Conservation (phyloP, 2,888 invertebrate species). For the Oligia latruncula region DNA sequence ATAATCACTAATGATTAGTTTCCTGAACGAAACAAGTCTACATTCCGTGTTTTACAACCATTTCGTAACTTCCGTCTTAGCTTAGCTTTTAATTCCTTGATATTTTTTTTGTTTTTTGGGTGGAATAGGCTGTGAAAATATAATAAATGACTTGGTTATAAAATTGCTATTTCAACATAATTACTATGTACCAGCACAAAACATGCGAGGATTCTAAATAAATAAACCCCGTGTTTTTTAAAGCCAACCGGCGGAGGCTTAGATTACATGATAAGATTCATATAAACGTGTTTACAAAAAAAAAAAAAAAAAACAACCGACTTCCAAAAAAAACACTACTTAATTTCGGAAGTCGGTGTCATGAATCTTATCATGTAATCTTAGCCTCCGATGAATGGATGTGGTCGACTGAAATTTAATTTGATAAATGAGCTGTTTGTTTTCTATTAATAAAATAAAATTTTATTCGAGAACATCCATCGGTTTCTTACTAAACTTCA, state of each 20-base stretch:
- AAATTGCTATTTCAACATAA: not conserved
- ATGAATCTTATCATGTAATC: too few species aligned
- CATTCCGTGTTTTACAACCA: conserved; percentile 25
- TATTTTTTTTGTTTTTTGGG: not conserved
- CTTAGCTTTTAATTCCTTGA: not conserved
- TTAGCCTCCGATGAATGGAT: too few species aligned
- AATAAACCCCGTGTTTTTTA: not conserved
- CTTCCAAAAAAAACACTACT: too few species aligned
- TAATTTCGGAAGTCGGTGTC: too few species aligned
- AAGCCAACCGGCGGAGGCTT: not conserved
- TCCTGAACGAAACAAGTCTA: conserved; percentile 4
- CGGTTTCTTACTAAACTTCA: too few species aligned
- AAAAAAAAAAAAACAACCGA: too few species aligned
- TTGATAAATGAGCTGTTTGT: too few species aligned
- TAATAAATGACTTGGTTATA: not conserved
- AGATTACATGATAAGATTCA: not conserved
- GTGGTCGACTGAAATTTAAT: too few species aligned
- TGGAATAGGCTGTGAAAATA: not conserved
- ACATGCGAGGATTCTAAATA: not conserved
- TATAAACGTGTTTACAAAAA: too few species aligned
- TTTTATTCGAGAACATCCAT: too few species aligned
- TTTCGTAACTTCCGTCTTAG: conserved; percentile 1
- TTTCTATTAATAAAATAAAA: too few species aligned
- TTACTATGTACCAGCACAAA: not conserved
- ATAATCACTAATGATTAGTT: conserved; percentile 21